Conservation (phyloP, 2,888 invertebrate species). For the Sinotaia quadrata region DNA sequence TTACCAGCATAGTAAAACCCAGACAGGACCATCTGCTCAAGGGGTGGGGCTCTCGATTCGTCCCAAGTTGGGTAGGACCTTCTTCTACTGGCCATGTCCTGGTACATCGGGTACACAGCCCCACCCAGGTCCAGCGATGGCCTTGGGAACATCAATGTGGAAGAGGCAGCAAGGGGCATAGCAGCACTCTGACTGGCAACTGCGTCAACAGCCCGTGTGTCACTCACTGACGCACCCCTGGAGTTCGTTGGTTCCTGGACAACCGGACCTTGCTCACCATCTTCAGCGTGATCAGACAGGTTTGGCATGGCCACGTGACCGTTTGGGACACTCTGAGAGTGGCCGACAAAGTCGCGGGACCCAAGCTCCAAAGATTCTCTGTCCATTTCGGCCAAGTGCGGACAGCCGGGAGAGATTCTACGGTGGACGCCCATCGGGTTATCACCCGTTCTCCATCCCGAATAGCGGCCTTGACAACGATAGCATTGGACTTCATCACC, state of each 20-base stretch:
- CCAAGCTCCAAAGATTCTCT: neutral
- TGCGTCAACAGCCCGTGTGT: neutral
- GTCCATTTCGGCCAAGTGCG: neutral
- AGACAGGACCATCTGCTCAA: conserved; percentile 1
- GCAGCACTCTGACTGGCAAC: neutral
- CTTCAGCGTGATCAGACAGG: neutral
- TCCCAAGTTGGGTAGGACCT: conserved; percentile 11
- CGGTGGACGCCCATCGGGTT: conserved; percentile 18
- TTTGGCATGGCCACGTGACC: neutral
- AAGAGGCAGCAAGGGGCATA: neutral
- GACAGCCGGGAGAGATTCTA: conserved; percentile 13
- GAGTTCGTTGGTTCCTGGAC: neutral
- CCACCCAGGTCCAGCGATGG: conserved; percentile 22
- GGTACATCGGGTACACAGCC: conserved; percentile 29
- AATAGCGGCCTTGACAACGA: conserved; percentile 15
- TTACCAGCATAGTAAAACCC: conserved; percentile 25
- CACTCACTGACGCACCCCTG: too few relatives aligned
- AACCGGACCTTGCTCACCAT: neutral
- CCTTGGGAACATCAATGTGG: conserved; percentile 2
- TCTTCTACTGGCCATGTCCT: conserved; percentile 15
- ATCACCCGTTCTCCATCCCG: conserved; percentile 11
- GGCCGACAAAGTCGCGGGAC: neutral
- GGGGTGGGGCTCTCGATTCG: conserved; percentile 12
- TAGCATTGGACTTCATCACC: conserved; percentile 24
- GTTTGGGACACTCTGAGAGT: neutral